Evolutionary conservation across 1,140 invertebrate genomes (phyloP).

Genomic region (Bombus superbus): DNA sequence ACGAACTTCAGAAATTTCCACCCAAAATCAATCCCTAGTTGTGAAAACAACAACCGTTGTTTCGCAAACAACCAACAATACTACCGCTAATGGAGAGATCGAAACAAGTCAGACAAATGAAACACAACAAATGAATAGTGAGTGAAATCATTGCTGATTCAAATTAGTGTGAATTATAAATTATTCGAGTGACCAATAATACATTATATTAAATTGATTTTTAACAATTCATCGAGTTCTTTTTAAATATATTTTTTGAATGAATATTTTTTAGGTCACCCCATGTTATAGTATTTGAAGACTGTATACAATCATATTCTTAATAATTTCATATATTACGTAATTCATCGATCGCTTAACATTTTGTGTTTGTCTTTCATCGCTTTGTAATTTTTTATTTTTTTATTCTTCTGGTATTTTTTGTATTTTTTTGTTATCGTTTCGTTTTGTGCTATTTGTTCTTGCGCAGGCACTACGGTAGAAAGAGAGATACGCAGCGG

Average conservation of each 20-base stretch:
- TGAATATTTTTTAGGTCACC: slow-evolving; percentile 44
- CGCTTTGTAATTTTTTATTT: slow-evolving; percentile 36
- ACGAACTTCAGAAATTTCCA: slow-evolving; percentile 80
- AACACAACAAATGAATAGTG: slow-evolving; percentile 80
- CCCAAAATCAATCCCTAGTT: slow-evolving; percentile 80
- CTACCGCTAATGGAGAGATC: slow-evolving; percentile 79
- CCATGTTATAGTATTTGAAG: slow-evolving; percentile 36
- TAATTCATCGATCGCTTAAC: slow-evolving; percentile 4
- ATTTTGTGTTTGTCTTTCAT: slow-evolving; percentile 36
- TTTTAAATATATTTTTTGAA: slow-evolving; percentile 28
- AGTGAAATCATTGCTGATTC: slow-evolving; percentile 63
- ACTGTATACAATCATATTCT: slow-evolving; percentile 28
- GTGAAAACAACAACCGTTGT: slow-evolving; percentile 81
- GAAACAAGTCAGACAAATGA: slow-evolving; percentile 78
- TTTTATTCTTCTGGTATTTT: slow-evolving; percentile 55
- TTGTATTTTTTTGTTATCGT: slow-evolving; percentile 64
- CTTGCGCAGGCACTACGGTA: slow-evolving; percentile 79
- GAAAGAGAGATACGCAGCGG: slow-evolving; percentile 81
- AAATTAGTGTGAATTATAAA: slow-evolving; percentile 10
- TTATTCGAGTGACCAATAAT: slow-evolving; percentile 24
- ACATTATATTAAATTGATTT: slow-evolving; percentile 17
- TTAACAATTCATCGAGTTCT: background rate
- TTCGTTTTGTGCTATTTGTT: slow-evolving; percentile 66
- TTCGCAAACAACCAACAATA: slow-evolving; percentile 79
- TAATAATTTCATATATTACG: slow-evolving; percentile 13